A percentile compares a stretch with the other conserved stretches of the same genome.
phyloP scores from a whole-genome alignment of 1,140 invertebrate genomes.

The Aphelenchoides fujianensis region DNA sequence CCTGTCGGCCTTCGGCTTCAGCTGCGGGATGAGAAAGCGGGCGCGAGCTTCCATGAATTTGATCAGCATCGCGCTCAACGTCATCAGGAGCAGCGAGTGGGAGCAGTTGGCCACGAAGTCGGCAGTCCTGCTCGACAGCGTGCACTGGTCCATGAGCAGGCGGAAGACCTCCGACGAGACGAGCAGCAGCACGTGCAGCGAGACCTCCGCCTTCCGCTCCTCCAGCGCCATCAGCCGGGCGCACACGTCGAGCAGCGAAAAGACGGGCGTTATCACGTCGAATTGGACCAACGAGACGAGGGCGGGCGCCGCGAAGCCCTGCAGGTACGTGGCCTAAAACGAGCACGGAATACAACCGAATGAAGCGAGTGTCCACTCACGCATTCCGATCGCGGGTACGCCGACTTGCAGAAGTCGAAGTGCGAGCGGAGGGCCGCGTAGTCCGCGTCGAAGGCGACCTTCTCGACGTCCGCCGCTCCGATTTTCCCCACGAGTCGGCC shows the following conservation, averaged over 20 bases:
- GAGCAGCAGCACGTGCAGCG: no score
- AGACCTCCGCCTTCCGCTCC: no score
- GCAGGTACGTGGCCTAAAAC: slow-evolving; percentile 1
- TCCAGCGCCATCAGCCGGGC: no score
- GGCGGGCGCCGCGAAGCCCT: not conserved
- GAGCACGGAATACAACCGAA: not conserved
- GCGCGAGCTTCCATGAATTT: not conserved
- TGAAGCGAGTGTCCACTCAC: slow-evolving; percentile 14
- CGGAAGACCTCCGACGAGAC: no score
- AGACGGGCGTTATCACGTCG: no score
- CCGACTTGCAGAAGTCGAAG: not conserved
- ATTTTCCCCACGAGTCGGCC: not conserved
- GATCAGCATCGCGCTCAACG: not conserved
- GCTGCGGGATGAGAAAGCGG: not conserved
- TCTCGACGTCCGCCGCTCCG: not conserved
- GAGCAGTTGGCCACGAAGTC: not conserved
- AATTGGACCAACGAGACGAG: not conserved
- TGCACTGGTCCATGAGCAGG: no score
- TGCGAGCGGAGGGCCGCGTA: not conserved
- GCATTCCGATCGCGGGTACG: not conserved
- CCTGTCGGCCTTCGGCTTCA: not conserved
- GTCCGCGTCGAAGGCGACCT: not conserved
- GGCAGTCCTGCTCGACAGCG: no score
- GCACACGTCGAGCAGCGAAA: no score
- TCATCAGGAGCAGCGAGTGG: not conserved